Percentiles rank a stretch among this genome's conserved stretches.
These are phyloP conservation scores for Tapirus terrestris DNA, from an alignment of 2,113 vertebrate genomes.

Conservation along the genomic window DNA sequence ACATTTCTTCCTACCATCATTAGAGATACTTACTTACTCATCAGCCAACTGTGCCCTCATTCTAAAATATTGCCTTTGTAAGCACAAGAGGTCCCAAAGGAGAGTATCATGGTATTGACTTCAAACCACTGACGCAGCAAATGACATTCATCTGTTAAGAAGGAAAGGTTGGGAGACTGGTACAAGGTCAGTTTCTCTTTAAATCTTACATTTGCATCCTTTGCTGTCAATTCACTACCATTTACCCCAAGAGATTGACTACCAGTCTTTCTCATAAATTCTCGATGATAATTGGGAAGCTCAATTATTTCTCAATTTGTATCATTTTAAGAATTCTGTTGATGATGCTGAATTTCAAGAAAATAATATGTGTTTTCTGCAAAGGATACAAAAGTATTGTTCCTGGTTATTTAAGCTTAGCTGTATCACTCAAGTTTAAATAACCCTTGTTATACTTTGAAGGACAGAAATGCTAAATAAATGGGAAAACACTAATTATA, in stretches of 20 bases:
- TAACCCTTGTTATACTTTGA: constrained; percentile 40
- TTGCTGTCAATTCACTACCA: neutral
- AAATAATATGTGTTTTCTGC: neutral
- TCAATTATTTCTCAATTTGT: constrained; percentile 40
- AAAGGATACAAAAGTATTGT: neutral
- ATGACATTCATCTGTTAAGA: constrained; percentile 61
- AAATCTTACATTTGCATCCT: neutral
- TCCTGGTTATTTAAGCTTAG: neutral
- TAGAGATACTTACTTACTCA: constrained; percentile 57
- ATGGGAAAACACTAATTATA: constrained; percentile 2
- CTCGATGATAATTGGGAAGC: neutral
- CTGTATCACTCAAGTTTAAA: neutral
- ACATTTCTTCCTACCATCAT: constrained; percentile 33
- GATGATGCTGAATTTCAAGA: constrained; percentile 29
- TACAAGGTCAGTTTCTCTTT: constrained; percentile 58
- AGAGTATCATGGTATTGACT: constrained; percentile 68
- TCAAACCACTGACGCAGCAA: constrained; percentile 57
- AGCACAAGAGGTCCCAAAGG: constrained; percentile 46
- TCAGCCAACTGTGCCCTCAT: constrained; percentile 35
- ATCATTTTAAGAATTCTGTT: constrained; percentile 29
- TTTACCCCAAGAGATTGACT: neutral
- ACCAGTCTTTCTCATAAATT: neutral
- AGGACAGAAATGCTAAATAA: constrained; percentile 39
- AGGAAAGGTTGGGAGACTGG: neutral
- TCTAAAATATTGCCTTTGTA: constrained; percentile 58